A percentile compares a stretch with the other conserved stretches of the same genome.
Evolutionary conservation across 2,113 vertebrate genomes (phyloP).

Genomic region (Percopsis transmontana): DNA sequence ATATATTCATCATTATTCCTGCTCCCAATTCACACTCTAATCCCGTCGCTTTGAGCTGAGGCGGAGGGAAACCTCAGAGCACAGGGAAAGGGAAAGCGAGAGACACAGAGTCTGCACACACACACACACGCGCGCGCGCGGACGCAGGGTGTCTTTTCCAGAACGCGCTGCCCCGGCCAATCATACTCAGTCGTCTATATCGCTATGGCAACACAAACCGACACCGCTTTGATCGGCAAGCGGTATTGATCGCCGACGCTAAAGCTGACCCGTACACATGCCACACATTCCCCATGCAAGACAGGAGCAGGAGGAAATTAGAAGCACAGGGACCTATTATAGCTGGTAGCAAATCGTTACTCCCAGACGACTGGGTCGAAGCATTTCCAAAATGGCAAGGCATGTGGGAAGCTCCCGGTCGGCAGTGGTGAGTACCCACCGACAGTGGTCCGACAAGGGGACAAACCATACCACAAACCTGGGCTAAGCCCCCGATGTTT

Average conservation of each 20-base stretch:
- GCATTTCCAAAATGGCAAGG: no score
- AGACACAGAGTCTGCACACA: background rate
- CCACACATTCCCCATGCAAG: constrained; percentile 16
- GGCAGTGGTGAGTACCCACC: no score
- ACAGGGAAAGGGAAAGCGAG: background rate
- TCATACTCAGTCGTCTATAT: constrained; percentile 13
- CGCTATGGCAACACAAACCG: constrained; percentile 17
- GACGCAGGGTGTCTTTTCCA: background rate
- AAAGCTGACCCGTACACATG: constrained; percentile 22
- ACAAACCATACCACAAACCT: no score
- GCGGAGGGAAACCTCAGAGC: constrained; percentile 35
- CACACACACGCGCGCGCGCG: background rate
- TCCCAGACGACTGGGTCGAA: no score
- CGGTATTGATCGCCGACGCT: constrained; percentile 7
- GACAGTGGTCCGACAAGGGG: no score
- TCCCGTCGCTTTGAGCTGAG: constrained; percentile 61
- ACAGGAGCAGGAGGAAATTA: constrained; percentile 36
- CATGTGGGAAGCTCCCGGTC: no score
- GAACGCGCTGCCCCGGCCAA: constrained; percentile 1
- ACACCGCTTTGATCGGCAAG: background rate
- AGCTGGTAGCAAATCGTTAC: constrained; percentile 14
- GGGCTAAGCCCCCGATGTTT: no score
- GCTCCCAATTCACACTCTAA: constrained; percentile 58
- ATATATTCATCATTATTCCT: constrained; percentile 76
- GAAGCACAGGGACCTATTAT: constrained; percentile 26